Evolutionary conservation across 2,113 vertebrate genomes (phyloP).

Genomic region (Phasianus colchicus): DNA sequence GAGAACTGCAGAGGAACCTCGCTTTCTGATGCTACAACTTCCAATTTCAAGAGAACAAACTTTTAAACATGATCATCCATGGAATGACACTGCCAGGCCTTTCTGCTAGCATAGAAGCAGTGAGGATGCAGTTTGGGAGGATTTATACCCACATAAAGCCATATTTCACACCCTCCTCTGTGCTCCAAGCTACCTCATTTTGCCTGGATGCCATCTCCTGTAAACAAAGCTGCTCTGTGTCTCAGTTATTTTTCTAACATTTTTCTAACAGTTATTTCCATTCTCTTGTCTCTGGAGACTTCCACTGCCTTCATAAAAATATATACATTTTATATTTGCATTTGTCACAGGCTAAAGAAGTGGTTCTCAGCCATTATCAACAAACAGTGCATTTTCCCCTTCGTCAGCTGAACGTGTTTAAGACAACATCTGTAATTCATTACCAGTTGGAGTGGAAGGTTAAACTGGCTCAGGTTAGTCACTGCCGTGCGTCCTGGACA

Average conservation of each 20-base stretch:
- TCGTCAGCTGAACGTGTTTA: neutral
- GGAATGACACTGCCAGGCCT: neutral
- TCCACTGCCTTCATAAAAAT: neutral
- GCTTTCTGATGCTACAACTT: neutral
- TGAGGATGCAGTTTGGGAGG: neutral
- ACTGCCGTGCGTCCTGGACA: neutral
- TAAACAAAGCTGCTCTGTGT: neutral
- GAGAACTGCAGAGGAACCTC: neutral
- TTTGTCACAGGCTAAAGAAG: slow-evolving; percentile 12
- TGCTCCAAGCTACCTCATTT: neutral
- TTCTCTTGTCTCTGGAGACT: neutral
- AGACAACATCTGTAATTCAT: neutral
- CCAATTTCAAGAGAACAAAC: neutral
- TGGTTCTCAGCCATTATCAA: slow-evolving; percentile 27
- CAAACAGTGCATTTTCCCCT: neutral
- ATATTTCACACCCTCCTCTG: neutral
- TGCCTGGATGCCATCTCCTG: neutral
- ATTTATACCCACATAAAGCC: neutral
- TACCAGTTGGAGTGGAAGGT: neutral
- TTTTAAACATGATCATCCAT: fast-evolving
- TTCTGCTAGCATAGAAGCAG: neutral
- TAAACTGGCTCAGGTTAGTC: neutral
- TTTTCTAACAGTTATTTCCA: slow-evolving; percentile 17
- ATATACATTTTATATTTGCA: neutral
- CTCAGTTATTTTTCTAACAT: neutral